Percentiles rank a stretch among this genome's conserved stretches.
Evolutionary conservation across 2,888 invertebrate genomes (phyloP).

Genomic region (Pharmacophagus antenor): DNA sequence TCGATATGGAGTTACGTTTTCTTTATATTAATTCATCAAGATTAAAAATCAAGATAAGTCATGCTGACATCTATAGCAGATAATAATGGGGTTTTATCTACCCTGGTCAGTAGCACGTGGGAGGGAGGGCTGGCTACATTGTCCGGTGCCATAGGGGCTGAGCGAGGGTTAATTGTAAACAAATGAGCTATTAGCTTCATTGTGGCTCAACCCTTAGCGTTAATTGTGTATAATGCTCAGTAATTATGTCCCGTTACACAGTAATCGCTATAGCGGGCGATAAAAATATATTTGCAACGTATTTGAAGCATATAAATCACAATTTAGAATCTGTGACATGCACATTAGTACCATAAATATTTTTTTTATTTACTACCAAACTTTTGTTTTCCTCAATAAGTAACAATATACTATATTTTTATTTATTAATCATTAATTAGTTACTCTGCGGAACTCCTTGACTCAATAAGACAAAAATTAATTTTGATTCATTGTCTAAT

Average conservation of each 20-base stretch:
- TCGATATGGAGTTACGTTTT: too few relatives aligned
- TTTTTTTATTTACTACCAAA: too few relatives aligned
- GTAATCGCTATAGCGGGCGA: not conserved
- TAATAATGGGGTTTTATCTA: constrained; percentile 14
- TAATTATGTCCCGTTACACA: constrained; percentile 1
- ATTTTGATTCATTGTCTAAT: too few relatives aligned
- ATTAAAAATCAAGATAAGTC: constrained; percentile 16
- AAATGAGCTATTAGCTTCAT: constrained; percentile 28
- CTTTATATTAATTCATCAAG: constrained; percentile 11
- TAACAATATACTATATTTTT: too few relatives aligned
- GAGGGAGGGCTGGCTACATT: constrained; percentile 5
- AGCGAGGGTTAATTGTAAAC: constrained; percentile 28
- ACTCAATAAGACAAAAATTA: too few relatives aligned
- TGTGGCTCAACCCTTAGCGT: constrained; percentile 23
- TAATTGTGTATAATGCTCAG: constrained; percentile 25
- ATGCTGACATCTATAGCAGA: constrained; percentile 17
- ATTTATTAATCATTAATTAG: too few relatives aligned
- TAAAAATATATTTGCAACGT: not conserved
- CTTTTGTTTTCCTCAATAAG: too few relatives aligned
- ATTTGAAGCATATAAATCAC: too few relatives aligned
- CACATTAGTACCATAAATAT: too few relatives aligned
- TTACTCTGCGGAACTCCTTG: too few relatives aligned
- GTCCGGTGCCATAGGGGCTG: constrained; percentile 21
- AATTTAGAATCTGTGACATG: too few relatives aligned
- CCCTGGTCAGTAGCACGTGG: constrained; percentile 20